Conservation (phyloP, 2,797 vertebrate genomes). For the Epinephelus awoara region DNA sequence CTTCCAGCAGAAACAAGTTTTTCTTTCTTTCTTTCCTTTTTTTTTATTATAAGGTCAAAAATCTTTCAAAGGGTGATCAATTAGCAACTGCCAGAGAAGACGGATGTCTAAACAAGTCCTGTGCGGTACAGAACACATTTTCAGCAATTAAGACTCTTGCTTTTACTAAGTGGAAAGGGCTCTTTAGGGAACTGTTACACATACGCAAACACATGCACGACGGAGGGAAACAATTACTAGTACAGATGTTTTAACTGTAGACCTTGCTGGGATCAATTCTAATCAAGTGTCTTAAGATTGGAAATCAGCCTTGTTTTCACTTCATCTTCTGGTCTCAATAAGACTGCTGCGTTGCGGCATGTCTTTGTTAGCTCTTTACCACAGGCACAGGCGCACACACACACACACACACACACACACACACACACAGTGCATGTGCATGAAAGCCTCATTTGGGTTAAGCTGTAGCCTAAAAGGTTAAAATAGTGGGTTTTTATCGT, state of each 20-base stretch:
- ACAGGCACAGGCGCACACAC: background rate
- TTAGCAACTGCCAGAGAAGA: conserved; percentile 70
- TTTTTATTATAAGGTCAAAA: conserved; percentile 56
- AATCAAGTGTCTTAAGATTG: conserved; percentile 70
- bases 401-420: background rate
- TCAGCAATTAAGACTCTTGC: conserved; percentile 69
- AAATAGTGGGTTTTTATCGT: background rate
- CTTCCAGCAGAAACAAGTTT: conserved; percentile 54
- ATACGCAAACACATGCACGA: conserved; percentile 37
- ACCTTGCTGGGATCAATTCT: conserved; percentile 65
- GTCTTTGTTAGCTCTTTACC: background rate
- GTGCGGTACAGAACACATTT: conserved; percentile 56
- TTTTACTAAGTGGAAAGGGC: conserved; percentile 55
- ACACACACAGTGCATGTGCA: background rate
- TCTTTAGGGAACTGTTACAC: conserved; percentile 63
- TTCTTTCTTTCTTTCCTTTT: conserved; percentile 43
- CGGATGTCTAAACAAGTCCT: conserved; percentile 61
- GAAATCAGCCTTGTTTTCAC: conserved; percentile 49
- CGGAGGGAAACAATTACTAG: conserved; percentile 65
- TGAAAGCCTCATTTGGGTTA: conserved; percentile 1
- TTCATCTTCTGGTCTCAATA: conserved; percentile 32
- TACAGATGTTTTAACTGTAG: conserved; percentile 64
- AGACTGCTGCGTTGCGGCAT: conserved; percentile 1
- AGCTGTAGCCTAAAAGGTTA: conserved; percentile 5
- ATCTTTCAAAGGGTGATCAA: conserved; percentile 70